A percentile compares a stretch with the other conserved stretches of the same genome.
Evolutionary conservation across 2,888 invertebrate species (phyloP).

Genomic region (Uloborus plumipes): DNA sequence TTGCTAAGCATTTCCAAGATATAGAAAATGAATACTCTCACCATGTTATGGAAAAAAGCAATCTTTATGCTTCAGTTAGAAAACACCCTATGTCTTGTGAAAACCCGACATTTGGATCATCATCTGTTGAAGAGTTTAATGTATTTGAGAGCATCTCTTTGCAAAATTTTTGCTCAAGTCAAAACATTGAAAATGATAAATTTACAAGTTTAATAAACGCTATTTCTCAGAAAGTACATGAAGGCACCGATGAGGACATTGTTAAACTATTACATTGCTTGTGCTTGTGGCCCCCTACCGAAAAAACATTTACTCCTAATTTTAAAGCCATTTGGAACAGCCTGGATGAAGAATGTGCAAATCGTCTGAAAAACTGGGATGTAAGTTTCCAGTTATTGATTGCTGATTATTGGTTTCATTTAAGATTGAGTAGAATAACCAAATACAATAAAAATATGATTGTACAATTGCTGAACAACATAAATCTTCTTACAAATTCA

Average conservation of each 20-base stretch:
- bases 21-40: constrained; percentile 53
- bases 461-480: neutral
- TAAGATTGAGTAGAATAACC: constrained; percentile 40
- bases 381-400: constrained; percentile 24
- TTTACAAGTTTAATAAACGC: constrained; percentile 5
- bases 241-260: constrained; percentile 17
- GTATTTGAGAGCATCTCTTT: constrained; percentile 30
- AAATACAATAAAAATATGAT: constrained; percentile 34
- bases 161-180: neutral
- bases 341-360: constrained; percentile 39
- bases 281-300: constrained; percentile 42
- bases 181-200: constrained; percentile 23
- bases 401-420: constrained; percentile 56
- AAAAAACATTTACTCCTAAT: constrained; percentile 31
- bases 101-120: neutral
- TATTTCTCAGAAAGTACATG: too few species aligned
- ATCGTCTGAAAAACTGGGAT: constrained; percentile 26
- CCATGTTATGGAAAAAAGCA: constrained; percentile 30
- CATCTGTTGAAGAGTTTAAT: neutral
- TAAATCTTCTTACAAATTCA: constrained; percentile 12
- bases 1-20: constrained; percentile 36
- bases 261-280: constrained; percentile 25
- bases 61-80: constrained; percentile 12
- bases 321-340: constrained; percentile 46
- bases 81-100: constrained; percentile 9